Evolutionary conservation across 2,113 vertebrate species (phyloP).

Genomic region (Telmatochromis sp.): DNA sequence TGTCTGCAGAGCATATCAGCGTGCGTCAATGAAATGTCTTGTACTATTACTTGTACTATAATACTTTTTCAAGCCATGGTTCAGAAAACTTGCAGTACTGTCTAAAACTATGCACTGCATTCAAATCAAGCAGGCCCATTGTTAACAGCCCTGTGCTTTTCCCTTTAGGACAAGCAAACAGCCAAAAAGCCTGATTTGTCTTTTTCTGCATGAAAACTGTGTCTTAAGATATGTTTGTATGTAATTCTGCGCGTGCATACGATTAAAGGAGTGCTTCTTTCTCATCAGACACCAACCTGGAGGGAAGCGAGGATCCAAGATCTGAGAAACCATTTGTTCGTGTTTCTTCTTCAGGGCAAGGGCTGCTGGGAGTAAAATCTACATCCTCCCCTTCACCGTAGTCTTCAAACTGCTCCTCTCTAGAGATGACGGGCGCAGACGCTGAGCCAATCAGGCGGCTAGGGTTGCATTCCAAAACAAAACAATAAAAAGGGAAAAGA

Average conservation of each 20-base stretch:
- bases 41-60: too few relatives aligned
- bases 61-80: neutral
- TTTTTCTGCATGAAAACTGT: neutral
- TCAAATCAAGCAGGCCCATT: neutral
- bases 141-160: neutral
- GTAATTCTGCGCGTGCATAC: neutral
- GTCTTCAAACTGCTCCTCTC: conserved; percentile 97
- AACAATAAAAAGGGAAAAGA: neutral
- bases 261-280: neutral
- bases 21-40: neutral
- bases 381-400: conserved; percentile 91
- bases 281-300: conserved; percentile 74
- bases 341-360: conserved; percentile 86
- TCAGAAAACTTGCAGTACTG: neutral
- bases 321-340: conserved; percentile 87
- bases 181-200: neutral
- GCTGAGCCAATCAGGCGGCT: conserved; percentile 74
- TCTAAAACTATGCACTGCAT: neutral
- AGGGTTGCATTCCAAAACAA: neutral
- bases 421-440: conserved; percentile 76
- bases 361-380: conserved; percentile 88
- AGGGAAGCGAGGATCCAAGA: conserved; percentile 89
- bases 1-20: accelerated
- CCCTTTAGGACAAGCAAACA: neutral
- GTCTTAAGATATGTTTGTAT: neutral